These are phyloP conservation scores for Ditylenchus dipsaci DNA, from an alignment of 1,140 invertebrate genomes.

Conservation along the genomic window DNA sequence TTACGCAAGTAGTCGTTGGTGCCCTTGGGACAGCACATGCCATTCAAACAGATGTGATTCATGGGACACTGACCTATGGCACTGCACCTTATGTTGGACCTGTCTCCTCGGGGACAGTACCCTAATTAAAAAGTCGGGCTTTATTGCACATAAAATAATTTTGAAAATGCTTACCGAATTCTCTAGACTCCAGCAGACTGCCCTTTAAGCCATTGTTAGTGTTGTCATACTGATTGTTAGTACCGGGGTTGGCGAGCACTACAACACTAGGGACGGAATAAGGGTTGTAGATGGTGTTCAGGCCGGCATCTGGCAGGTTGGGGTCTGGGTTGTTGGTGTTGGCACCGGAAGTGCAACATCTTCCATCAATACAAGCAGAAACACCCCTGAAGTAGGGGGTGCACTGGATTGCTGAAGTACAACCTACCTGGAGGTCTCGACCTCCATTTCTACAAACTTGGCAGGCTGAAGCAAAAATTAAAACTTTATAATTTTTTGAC, in stretches of 20 bases:
- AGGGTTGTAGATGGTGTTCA: no score
- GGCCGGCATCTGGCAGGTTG: not conserved
- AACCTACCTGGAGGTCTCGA: slow-evolving; percentile 18
- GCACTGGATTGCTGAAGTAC: slow-evolving; percentile 18
- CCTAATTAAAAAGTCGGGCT: slow-evolving; percentile 8
- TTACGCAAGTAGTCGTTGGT: slow-evolving; percentile 34
- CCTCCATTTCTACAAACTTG: slow-evolving; percentile 41
- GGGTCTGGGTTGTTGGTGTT: slow-evolving; percentile 18
- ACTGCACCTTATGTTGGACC: slow-evolving; percentile 25
- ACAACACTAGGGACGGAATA: no score
- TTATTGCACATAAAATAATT: not conserved
- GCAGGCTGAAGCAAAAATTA: slow-evolving; percentile 26
- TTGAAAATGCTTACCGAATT: not conserved
- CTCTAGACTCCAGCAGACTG: not conserved
- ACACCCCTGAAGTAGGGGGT: slow-evolving; percentile 14
- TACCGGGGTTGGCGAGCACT: not conserved
- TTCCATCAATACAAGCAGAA: slow-evolving; percentile 26
- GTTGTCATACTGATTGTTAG: slow-evolving; percentile 5
- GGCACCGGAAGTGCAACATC: slow-evolving; percentile 19
- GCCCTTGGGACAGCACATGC: slow-evolving; percentile 37
- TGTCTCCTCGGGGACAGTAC: slow-evolving; percentile 15
- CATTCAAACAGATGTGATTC: slow-evolving; percentile 43
- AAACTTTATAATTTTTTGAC: no score
- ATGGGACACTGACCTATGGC: slow-evolving; percentile 19
- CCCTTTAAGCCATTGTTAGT: not conserved